A percentile compares a stretch with the other conserved stretches of the same genome.
phyloP scores from a whole-genome alignment of 2,797 vertebrate species.

The Sarcoramphus papa region DNA sequence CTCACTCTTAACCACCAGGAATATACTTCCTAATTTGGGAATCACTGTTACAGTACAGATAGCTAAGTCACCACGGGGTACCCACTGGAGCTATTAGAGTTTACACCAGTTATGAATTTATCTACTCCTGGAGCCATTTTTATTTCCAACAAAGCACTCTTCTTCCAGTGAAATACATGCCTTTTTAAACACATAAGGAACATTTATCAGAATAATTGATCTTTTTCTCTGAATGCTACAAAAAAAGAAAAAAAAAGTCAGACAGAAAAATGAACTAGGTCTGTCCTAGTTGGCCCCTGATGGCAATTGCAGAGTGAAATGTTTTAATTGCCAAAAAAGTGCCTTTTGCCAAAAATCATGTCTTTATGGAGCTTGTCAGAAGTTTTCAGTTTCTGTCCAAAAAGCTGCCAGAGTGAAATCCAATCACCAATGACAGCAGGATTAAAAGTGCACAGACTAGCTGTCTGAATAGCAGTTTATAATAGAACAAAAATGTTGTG shows the following conservation, averaged over 20 bases:
- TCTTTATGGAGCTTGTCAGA: constrained; percentile 67
- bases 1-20: background rate
- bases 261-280: constrained; percentile 33
- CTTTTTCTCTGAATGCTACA: constrained; percentile 12
- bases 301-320: constrained; percentile 58
- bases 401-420: constrained; percentile 64
- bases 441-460: constrained; percentile 46
- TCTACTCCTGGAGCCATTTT: background rate
- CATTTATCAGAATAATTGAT: constrained; percentile 10
- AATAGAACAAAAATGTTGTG: constrained; percentile 31
- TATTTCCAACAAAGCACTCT: background rate
- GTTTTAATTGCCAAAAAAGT: constrained; percentile 68
- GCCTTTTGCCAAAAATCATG: constrained; percentile 54
- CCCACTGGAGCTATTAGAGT: background rate
- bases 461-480: constrained; percentile 18
- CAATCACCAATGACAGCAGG: constrained; percentile 61
- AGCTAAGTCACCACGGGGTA: background rate
- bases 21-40: background rate
- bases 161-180: background rate
- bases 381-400: constrained; percentile 60
- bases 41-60: background rate
- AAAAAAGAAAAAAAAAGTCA: constrained; percentile 1
- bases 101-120: background rate
- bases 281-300: constrained; percentile 50
- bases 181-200: background rate